Base-by-base conservation (phyloP, 1,140 invertebrate species). In the Coptotermes formosanus region DNA sequence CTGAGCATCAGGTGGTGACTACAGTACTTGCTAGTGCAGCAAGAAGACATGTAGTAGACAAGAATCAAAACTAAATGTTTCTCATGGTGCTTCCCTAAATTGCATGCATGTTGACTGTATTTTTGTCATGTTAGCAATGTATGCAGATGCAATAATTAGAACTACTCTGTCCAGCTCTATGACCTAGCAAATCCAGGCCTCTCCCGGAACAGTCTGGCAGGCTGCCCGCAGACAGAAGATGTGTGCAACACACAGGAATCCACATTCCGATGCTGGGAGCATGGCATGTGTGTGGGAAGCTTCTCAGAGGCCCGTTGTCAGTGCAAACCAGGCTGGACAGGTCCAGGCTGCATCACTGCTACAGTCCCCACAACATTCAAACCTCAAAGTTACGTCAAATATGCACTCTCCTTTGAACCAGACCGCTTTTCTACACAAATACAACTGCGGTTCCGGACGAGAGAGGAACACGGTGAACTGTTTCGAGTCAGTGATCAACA, bases 401-500 rank as follows among this genome's bases (percentile, higher is more conserved):
- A 99, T 91, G 97, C 97, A 2, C 91, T 99, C 7, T 98, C 96
- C 82, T 99, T 99, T 90, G 97, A 98, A 89, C 97, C 97, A 3
- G 96, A 98, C 89, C 93, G 96, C 85, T 99, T 97, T 89, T 96
- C 95, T 25, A 98, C 97, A 0, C 96, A 98, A 89, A 95, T 99
- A 86, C 97, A 99, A 90, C 90, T 99, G 55, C 92, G 97, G 86
- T 99, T 99, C 91, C 93, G 98, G 88, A 99, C 98, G 0, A 93
- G 98, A 43, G 97, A 99, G 90, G 95, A 95, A 83, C 95, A 97
- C 88, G 98, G 98, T 3, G 97, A 98, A 92, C 91, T 98, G 7
- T 98, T 98, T 90, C 92, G 97, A 86, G 97, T 98, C 1, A 97
- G 97, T 88, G 97, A 98, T 91, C 97, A 98, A 90, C 97, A 98